phyloP scores from a whole-genome alignment of 1,140 invertebrate species.

The Drosophila littoralis region DNA sequence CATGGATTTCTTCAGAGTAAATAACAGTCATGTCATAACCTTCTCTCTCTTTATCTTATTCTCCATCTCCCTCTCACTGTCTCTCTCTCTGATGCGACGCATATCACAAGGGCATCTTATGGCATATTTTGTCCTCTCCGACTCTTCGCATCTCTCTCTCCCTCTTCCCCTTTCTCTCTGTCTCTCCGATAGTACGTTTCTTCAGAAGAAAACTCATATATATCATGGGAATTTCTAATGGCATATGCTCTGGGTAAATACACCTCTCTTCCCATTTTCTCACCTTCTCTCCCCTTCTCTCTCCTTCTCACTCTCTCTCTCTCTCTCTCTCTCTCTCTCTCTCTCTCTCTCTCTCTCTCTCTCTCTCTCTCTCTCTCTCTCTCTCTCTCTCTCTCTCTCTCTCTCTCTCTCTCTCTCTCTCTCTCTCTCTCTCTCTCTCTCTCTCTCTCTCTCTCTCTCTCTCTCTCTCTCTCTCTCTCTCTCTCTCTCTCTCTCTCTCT shows the following conservation, averaged over 20 bases:
- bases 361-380: not conserved
- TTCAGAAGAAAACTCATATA: too few relatives aligned
- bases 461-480: not conserved
- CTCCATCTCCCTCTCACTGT: too few relatives aligned
- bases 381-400: not conserved
- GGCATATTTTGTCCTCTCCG: too few relatives aligned
- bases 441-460: not conserved
- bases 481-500: not conserved
- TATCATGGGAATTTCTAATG: too few relatives aligned
- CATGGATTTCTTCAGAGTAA: too few relatives aligned
- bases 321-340: not conserved
- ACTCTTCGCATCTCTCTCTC: not conserved
- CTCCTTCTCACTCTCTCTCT: too few relatives aligned
- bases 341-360: slow-evolving; percentile 5
- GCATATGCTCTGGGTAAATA: too few relatives aligned
- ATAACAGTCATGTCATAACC: too few relatives aligned
- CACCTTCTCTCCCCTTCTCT: too few relatives aligned
- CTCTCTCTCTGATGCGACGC: not conserved
- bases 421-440: not conserved
- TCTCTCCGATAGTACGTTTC: too few relatives aligned
- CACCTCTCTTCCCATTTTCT: not conserved
- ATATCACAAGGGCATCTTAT: too few relatives aligned
- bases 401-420: not conserved
- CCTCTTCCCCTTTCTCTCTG: too few relatives aligned
- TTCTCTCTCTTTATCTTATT: slow-evolving; percentile 11